These are phyloP conservation scores for Galeopsomyia nigrocyanea DNA, from an alignment of 2,888 invertebrate genomes.

Conservation along the genomic window DNA sequence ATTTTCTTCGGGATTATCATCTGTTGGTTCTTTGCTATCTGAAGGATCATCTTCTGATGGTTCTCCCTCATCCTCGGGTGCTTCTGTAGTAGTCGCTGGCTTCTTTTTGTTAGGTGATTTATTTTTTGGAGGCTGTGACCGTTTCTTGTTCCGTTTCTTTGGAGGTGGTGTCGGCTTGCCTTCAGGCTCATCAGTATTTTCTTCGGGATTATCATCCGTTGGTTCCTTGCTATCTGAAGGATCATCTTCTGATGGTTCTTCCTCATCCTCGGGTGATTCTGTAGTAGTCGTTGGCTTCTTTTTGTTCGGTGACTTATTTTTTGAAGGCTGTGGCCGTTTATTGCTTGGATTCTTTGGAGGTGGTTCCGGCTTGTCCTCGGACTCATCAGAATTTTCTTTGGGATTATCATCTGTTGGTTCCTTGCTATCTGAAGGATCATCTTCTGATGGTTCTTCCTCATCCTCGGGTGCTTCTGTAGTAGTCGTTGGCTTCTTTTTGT, in stretches of 20 bases:
- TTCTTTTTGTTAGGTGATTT: conserved; percentile 23
- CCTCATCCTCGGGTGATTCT: too few relatives aligned
- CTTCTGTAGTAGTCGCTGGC: neutral
- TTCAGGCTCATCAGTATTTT: neutral
- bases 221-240: conserved; percentile 9
- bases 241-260: neutral
- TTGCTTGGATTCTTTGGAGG: too few relatives aligned
- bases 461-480: too few relatives aligned
- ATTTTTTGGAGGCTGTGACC: neutral
- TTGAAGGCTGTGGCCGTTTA: neutral
- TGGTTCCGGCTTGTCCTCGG: neutral
- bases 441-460: neutral
- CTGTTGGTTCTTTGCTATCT: conserved; percentile 8
- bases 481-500: conserved; percentile 9
- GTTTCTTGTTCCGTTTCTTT: too few relatives aligned
- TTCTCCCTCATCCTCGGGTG: neutral
- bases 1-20: conserved; percentile 6
- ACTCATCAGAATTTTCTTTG: neutral
- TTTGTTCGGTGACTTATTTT: conserved; percentile 23
- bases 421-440: conserved; percentile 3
- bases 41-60: neutral
- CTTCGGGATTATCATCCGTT: conserved; percentile 9
- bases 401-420: conserved; percentile 17
- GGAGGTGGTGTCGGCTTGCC: too few relatives aligned
- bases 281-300: neutral